Conservation (phyloP, 1,140 invertebrate genomes). For the Eueides isabella region DNA sequence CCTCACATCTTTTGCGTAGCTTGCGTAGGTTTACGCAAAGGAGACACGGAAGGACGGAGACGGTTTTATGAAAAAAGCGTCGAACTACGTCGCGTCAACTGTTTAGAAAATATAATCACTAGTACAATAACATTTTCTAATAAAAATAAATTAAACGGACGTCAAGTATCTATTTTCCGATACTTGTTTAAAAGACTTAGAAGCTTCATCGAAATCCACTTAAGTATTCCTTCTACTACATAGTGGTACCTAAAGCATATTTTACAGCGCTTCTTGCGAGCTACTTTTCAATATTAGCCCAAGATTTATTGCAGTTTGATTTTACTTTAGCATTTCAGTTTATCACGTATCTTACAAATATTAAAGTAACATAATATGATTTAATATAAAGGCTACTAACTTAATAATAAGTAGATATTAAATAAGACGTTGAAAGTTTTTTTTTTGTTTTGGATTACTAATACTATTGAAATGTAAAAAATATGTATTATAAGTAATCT, state of each 20-base stretch:
- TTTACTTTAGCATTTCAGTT: slow-evolving; percentile 8
- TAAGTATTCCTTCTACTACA: slow-evolving; percentile 8
- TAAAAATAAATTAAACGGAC: background rate
- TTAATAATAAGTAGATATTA: background rate
- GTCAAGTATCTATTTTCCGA: background rate
- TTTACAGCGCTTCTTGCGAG: slow-evolving; percentile 6
- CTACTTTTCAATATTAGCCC: slow-evolving; percentile 9
- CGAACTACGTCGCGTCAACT: no score
- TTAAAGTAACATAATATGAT: no score
- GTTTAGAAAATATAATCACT: background rate
- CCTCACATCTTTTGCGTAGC: no score
- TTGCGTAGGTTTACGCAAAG: no score
- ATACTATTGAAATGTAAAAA: no score
- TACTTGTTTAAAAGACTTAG: slow-evolving; percentile 8
- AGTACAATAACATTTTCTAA: background rate
- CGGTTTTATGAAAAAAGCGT: no score
- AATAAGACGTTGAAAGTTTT: no score
- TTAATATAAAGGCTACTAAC: no score
- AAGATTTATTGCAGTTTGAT: slow-evolving; percentile 13
- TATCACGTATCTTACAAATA: background rate
- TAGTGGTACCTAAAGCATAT: slow-evolving; percentile 13
- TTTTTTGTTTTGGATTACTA: no score
- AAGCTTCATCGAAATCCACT: slow-evolving; percentile 1
- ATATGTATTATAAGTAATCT: no score
- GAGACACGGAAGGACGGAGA: no score